A percentile compares a stretch with the other conserved stretches of the same genome.
phyloP scores from a whole-genome alignment of 2,797 vertebrate genomes.

The Capromys pilorides region DNA sequence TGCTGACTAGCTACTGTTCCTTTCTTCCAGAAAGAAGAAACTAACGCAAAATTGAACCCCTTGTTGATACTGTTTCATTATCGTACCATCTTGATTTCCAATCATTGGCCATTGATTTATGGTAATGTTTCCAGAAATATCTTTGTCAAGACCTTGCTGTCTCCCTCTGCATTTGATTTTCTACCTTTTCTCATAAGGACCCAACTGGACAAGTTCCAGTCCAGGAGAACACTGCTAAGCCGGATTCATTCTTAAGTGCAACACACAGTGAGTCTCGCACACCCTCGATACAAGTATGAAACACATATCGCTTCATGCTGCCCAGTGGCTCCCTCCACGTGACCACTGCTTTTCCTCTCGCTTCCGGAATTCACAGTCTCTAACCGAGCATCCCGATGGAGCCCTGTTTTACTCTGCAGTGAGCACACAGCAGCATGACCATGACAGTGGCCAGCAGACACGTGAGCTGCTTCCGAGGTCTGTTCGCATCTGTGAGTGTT shows the following conservation, averaged over 20 bases:
- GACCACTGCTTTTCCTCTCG: not conserved
- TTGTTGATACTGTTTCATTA: slow-evolving; percentile 28
- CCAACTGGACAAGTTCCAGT: not conserved
- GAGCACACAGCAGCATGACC: not conserved
- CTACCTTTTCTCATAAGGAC: not conserved
- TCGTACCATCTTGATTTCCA: not conserved
- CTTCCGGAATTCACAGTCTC: not conserved
- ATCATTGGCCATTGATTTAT: slow-evolving; percentile 8
- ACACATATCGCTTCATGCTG: not conserved
- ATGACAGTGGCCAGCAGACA: not conserved
- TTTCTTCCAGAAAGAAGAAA: slow-evolving; percentile 60
- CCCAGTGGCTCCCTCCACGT: not conserved
- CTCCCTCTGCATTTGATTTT: slow-evolving; percentile 25
- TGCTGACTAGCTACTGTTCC: slow-evolving; percentile 25
- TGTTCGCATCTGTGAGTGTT: not conserved
- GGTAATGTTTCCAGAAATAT: slow-evolving; percentile 11
- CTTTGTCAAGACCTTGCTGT: slow-evolving; percentile 1
- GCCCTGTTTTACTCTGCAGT: not conserved
- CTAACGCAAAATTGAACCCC: slow-evolving; percentile 39
- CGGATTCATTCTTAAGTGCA: not conserved
- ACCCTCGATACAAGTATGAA: not conserved
- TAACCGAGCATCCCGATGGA: not conserved
- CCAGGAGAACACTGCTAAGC: not conserved
- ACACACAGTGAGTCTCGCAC: not conserved
- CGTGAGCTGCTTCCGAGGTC: not conserved